phyloP scores from a whole-genome alignment of 2,888 invertebrate genomes.

The Folsomia candida region DNA sequence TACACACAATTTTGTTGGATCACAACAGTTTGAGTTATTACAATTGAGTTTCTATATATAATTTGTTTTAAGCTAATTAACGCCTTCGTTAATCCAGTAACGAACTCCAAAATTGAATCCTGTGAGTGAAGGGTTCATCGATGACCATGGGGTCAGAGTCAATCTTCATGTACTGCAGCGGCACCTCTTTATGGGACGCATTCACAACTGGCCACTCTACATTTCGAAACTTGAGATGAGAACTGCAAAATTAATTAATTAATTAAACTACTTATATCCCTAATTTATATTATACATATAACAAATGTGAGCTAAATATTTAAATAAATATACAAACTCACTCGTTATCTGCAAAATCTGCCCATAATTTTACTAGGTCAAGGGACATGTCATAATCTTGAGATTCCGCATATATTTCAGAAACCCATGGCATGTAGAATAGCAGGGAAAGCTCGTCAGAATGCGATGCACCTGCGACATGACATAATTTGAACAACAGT shows the following conservation, averaged over 20 bases:
- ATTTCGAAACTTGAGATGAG: slow-evolving; percentile 24
- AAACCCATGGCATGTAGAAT: slow-evolving; percentile 33
- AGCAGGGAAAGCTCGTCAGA: slow-evolving; percentile 34
- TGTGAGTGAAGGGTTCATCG: slow-evolving; percentile 31
- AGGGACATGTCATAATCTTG: slow-evolving; percentile 39
- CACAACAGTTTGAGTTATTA: no score
- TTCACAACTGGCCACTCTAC: slow-evolving; percentile 34
- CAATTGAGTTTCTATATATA: no score
- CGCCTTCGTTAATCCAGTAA: no score
- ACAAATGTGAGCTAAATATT: neutral
- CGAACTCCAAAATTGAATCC: slow-evolving; percentile 33
- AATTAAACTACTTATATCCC: no score
- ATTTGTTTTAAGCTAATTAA: no score
- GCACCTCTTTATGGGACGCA: neutral
- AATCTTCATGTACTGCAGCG: slow-evolving; percentile 29
- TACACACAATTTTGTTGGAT: no score
- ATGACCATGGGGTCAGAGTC: slow-evolving; percentile 30
- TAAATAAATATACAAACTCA: slow-evolving; percentile 11
- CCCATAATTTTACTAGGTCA: slow-evolving; percentile 36
- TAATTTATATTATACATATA: neutral
- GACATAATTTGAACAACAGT: neutral
- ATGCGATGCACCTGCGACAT: slow-evolving; percentile 24
- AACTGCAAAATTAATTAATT: slow-evolving; percentile 17
- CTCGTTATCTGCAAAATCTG: slow-evolving; percentile 26
- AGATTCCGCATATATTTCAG: slow-evolving; percentile 28